phyloP scores from a whole-genome alignment of 2,797 vertebrate genomes.

The Chromobotia macracanthus region DNA sequence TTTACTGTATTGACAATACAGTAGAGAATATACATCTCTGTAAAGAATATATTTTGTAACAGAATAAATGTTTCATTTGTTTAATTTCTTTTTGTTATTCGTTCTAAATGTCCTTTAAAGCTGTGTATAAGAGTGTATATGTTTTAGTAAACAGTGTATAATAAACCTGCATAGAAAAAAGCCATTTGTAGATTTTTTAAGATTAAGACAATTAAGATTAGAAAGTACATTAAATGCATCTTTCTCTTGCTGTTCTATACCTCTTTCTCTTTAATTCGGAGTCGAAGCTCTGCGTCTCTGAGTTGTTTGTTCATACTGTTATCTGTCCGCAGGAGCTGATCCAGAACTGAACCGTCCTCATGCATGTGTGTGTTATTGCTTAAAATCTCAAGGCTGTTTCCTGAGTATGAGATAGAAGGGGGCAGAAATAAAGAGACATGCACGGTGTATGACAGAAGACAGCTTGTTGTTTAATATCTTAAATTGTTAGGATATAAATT shows the following conservation, averaged over 20 bases:
- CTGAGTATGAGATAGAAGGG: slow-evolving; percentile 55
- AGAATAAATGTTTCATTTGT: not conserved
- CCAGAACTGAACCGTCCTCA: slow-evolving; percentile 48
- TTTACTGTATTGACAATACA: not conserved
- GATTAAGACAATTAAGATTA: not conserved
- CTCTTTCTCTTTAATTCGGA: slow-evolving; percentile 84
- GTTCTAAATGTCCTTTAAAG: not conserved
- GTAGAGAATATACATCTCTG: not conserved
- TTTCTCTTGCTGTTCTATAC: slow-evolving; percentile 71
- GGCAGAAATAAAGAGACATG: not conserved
- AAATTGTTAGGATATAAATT: too few species aligned
- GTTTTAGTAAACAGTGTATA: too few species aligned
- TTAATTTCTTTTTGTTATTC: not conserved
- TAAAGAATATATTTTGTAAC: not conserved
- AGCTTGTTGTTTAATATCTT: not conserved
- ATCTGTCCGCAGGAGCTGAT: slow-evolving; percentile 39
- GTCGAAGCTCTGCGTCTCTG: slow-evolving; percentile 76
- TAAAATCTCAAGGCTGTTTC: slow-evolving; percentile 52
- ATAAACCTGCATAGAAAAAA: not conserved
- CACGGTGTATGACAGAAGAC: not conserved
- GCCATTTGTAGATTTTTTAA: not conserved
- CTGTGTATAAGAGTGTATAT: too few species aligned
- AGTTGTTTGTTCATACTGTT: slow-evolving; percentile 71
- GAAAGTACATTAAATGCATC: not conserved
- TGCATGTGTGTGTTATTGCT: slow-evolving; percentile 53